Conservation (phyloP, 1,140 invertebrate genomes). For the Apolygus lucorum region DNA sequence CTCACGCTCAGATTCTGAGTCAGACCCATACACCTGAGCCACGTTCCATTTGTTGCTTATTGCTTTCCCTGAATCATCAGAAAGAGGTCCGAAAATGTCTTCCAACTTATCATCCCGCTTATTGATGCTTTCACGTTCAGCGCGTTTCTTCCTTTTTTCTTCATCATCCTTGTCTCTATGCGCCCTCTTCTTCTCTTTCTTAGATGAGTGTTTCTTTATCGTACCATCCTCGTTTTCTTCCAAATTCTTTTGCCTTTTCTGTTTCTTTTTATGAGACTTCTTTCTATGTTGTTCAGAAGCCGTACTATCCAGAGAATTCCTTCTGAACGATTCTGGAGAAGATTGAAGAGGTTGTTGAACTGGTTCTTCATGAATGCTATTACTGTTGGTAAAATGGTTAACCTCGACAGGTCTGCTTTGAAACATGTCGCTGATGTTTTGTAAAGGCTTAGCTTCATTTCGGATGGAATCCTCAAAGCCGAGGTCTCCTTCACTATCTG, state of each 20-base stretch:
- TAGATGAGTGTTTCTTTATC: constrained; percentile 39
- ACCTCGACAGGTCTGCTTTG: constrained; percentile 13
- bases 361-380: constrained; percentile 25
- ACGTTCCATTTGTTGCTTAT: constrained; percentile 36
- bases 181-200: constrained; percentile 34
- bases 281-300: constrained; percentile 42
- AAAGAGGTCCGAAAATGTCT: constrained; percentile 76
- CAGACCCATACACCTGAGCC: constrained; percentile 38
- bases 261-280: constrained; percentile 71
- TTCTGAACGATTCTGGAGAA: constrained; percentile 24
- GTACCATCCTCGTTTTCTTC: constrained; percentile 30
- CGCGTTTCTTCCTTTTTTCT: constrained; percentile 46
- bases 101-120: constrained; percentile 70
- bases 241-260: constrained; percentile 61
- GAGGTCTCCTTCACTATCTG: constrained; percentile 50
- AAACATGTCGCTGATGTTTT: constrained; percentile 17
- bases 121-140: constrained; percentile 28
- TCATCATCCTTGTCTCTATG: constrained; percentile 38
- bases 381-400: constrained; percentile 25
- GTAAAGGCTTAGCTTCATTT: constrained; percentile 2
- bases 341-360: constrained; percentile 23
- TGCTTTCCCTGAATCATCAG: constrained; percentile 53
- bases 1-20: constrained; percentile 38
- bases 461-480: constrained; percentile 27
- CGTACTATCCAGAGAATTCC: constrained; percentile 29